These are phyloP conservation scores for Conchocele bisecta DNA, from an alignment of 2,888 invertebrate genomes.

Conservation along the genomic window DNA sequence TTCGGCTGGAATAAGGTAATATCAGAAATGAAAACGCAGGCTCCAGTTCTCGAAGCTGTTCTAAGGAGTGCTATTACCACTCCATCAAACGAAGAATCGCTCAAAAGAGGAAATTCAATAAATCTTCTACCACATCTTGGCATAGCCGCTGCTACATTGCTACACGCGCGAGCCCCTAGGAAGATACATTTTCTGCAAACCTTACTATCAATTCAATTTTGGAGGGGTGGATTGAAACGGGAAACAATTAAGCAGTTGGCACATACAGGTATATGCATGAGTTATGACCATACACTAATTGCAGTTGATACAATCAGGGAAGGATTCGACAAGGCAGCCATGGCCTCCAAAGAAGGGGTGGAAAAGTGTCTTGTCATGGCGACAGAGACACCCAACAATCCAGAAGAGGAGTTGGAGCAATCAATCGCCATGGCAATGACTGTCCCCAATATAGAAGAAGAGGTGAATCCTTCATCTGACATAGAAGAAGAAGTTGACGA, in stretches of 20 bases:
- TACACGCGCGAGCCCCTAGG: conserved; percentile 18
- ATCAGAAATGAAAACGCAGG: neutral
- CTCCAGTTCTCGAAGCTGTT: conserved; percentile 22
- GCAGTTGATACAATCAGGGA: conserved; percentile 26
- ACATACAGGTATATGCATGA: conserved; percentile 30
- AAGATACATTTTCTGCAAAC: conserved; percentile 23
- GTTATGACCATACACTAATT: conserved; percentile 17
- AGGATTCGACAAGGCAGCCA: conserved; percentile 12
- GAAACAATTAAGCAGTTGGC: conserved; percentile 38
- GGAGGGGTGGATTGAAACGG: conserved; percentile 42
- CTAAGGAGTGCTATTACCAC: conserved; percentile 21
- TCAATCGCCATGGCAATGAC: neutral
- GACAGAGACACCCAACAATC: neutral
- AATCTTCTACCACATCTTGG: conserved; percentile 36
- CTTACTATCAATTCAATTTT: conserved; percentile 41
- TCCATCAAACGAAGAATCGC: neutral
- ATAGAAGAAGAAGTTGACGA: neutral
- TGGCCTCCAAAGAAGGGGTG: conserved; percentile 2
- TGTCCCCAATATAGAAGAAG: conserved; percentile 14
- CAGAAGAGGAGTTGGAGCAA: conserved; percentile 1
- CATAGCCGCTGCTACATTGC: conserved; percentile 10
- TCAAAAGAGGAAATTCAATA: conserved; percentile 4
- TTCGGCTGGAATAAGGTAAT: no score
- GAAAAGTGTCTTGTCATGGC: neutral
- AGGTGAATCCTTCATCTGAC: neutral